Evolutionary conservation across 2,888 invertebrate species (phyloP).

Genomic region (Trichacis sp.): DNA sequence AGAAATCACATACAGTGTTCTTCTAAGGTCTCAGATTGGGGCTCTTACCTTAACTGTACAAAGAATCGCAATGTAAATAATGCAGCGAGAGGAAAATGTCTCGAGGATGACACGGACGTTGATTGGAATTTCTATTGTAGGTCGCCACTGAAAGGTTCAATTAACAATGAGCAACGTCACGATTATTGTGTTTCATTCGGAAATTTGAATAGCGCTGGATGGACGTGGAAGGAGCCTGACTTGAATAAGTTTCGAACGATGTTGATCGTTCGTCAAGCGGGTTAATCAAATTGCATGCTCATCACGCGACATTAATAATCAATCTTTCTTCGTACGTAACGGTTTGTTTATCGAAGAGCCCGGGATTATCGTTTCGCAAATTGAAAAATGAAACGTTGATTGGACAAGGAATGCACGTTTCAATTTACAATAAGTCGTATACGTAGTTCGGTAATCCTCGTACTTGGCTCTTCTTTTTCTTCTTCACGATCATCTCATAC

Average conservation of each 20-base stretch:
- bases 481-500: slow-evolving; percentile 33
- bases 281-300: slow-evolving; percentile 40
- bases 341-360: not conserved
- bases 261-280: slow-evolving; percentile 48
- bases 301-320: slow-evolving; percentile 31
- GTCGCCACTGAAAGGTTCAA: slow-evolving; percentile 61
- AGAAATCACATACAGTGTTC: too few relatives aligned
- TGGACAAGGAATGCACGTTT: too few relatives aligned
- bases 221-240: slow-evolving; percentile 49
- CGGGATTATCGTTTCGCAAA: not conserved
- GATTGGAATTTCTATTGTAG: slow-evolving; percentile 47
- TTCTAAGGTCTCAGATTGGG: too few relatives aligned
- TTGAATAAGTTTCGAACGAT: slow-evolving; percentile 60
- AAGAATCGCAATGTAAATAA: slow-evolving; percentile 23
- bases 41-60: too few relatives aligned
- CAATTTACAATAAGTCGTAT: too few relatives aligned
- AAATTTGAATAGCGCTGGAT: slow-evolving; percentile 49
- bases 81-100: slow-evolving; percentile 36
- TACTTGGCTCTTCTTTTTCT: not conserved
- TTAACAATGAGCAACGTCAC: slow-evolving; percentile 58
- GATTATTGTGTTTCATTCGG: slow-evolving; percentile 48
- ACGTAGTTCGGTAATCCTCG: too few relatives aligned
- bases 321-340: slow-evolving; percentile 16
- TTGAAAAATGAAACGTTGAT: not conserved
- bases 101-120: slow-evolving; percentile 34